Evolutionary conservation across 2,113 vertebrate species (phyloP), one percentile per base, ranked within the genome.

Genomic region (Limnothrissa miodon): DNA sequence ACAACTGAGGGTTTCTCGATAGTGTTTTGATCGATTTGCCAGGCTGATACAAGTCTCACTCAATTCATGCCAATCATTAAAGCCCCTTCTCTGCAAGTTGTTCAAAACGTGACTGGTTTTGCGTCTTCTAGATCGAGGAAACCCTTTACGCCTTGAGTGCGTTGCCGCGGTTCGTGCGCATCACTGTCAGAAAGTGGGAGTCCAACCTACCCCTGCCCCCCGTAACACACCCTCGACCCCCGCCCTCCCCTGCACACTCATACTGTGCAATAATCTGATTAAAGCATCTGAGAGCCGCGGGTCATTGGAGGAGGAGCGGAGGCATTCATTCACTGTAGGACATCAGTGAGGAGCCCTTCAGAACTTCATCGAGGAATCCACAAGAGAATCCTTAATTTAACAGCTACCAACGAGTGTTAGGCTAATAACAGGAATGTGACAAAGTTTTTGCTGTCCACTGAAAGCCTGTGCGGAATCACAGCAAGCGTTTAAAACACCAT

Each of bases 251-350:
- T 74, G 48, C 83, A 83, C 90, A 80, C 82, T 78, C 85, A 44
- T 80, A 45, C 81, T 82, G 84, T 70, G 29, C 78, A 84, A 88
- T 93, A 90, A 93, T 92, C 89, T 90, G 87, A 92, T 92, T 92
- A 90, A 88, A 88, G 87, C 88, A 84, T 86, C 85, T 87, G 79
- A 70, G 51, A 80, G 84, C 89, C 85, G 87, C 86, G 85, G 87
- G 85, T 82, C 82, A 78, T 53, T 79, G 53, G 85, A 82, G 62
- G 87, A 85, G 85, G 82, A 80, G 84, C 85, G 85, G 80, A 56
- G 83, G 81, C 39, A 78, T 83, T 81, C 81, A 79, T 88, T 81
- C 46, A 83, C 45, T 66, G 56, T 5, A 44, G 84, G 84, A 81
- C 83, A 74, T 74, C 80, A 80, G 81, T 25, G 21, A 33, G 29